Evolutionary conservation across 1,140 invertebrate genomes (phyloP), one percentile per base, ranked within the genome.

Genomic region (Cepaea nemoralis): DNA sequence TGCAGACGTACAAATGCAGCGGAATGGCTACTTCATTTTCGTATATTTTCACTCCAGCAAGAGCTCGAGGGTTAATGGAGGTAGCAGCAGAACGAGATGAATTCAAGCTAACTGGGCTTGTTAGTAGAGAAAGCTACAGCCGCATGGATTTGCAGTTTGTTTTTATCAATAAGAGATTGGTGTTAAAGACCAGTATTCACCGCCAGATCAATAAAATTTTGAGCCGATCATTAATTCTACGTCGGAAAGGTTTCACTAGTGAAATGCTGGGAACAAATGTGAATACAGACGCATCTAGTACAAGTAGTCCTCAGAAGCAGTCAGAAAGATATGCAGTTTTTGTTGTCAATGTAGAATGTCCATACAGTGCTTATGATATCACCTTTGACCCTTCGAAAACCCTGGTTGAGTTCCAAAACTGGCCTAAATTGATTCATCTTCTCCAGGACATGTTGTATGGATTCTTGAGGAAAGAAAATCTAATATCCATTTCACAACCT

Each of bases 341-440:
- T 91, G 89, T 94, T 74, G 76, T 95, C 33, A 93, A 94, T 87
- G 91, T 95, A 79, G 90, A 89, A 80, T 94, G 94, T 85, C 93
- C 94, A 19, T 87, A 91, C 74, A 89, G 86, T 80, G 92, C 92
- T 83, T 93, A 94, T 89, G 93, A 94, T 84, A 91, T 94, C 2
- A 91, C 89, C 63, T 90, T 92, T 83, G 92, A 93, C 80, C 90
- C 92, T 37, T 90, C 90, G 31, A 93, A 94, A 87, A 92, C 91
- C 69, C 81, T 92, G 37, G 89, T 94, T 27, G 93, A 94, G 89
- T 95, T 95, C 86, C 93, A 92, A 88, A 91, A 94, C 78, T 94
- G 93, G 92, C 88, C 92, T 45, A 81, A 89, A 70, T 86, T 95
- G n/a, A 88, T 91, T 22, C 88, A 89, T 74, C 91, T 93, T 67